Base-by-base conservation (phyloP, 1,140 invertebrate genomes). In the Caenorhabditis briggsae region DNA sequence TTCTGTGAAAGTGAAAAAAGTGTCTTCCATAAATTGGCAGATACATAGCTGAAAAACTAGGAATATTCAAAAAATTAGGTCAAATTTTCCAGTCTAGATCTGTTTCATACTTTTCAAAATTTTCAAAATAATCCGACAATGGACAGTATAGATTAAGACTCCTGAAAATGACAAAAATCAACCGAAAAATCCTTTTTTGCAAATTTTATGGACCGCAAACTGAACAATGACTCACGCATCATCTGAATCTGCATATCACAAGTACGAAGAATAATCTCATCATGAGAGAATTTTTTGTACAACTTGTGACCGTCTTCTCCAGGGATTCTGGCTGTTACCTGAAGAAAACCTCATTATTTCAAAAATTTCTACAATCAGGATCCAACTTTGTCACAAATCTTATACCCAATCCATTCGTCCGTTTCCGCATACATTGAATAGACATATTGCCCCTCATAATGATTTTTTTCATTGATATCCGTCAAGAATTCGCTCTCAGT, bases 361-460 rank as follows among this genome's bases (percentile, higher is more conserved):
- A 0, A 84, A 20, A 33, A 59, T 46, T 8, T 18, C 18, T 5
- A 25, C 25, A 50, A 8, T 33, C 50, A 5, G 50, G 23, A 6
- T 46, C 9, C 0, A 61, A 91, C 90, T 58, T 70, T 84, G n/a
- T 85, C 88, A 74, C 90, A 91, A 50, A 91, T 89, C 82, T 85
- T 46, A 84, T 74, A 88, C 41, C 89, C 89, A 74, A 91, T 87
- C 16, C 90, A 46, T 74, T 90, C 88, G 82, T 91, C 90, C 9
- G 86, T 78, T 64, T 84, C 82, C 33, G 88, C 89, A 59, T 86
- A 92, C 43, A 91, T 88, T 12, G 90, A 88, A 59, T 89, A 91
- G 46, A 90, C 87, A 84, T 91, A 56, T 50, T 87, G 70, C 9
- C 91, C 90, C 84, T 91, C 90, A 64, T 91, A 91, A 5, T 88